Evolutionary conservation across 2,113 vertebrate genomes (phyloP), one percentile per base, ranked within the genome.

Genomic region (Amphilophus citrinellus): DNA sequence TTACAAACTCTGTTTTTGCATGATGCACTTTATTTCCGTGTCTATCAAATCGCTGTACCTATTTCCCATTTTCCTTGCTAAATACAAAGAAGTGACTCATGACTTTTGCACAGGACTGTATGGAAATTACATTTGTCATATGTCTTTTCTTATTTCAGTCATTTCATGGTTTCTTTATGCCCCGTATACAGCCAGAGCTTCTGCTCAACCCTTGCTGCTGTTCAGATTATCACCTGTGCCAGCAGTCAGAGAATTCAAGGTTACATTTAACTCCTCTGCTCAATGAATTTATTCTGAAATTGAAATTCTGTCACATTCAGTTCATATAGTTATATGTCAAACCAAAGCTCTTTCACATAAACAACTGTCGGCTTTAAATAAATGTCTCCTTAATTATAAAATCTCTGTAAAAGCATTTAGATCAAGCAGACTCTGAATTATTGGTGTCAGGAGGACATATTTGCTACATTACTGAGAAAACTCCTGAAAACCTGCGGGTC

Each of bases 181-280:
- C 59, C 77, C 2, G 10, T 2, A 57, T 50, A 53, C 39, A 35
- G 7, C 14, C n/a, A 3, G 60, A 30, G 77, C 57, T 77, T 2
- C 7, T 53, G 39, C 35, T 30, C 50, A 60, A 8, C 66, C 18
- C 17, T 24, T 47, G 11, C 59, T 18, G 63, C 56, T 50, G 10
- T 15, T 82, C 66, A n/a, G 58, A 68, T 61, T 13, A 11, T 42
- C 80, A 77, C 22, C n/a, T 27, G 14, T 27, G 37, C 22, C n/a
- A 13, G 22, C 20, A 76, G 32, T 37, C 10, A 76, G 18, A 18
- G 76, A 44, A 86, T n/a, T 61, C 82, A 89, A 91, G 87, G 77
- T 89, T 77, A 80, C 53, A 56, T 68, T 79, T 68, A 60, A 73
- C 62, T 83, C 58, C 20, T 11, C 57, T 79, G 66, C 80, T 80